Conservation (phyloP, 2,888 invertebrate species). For the Thyatira batis region DNA sequence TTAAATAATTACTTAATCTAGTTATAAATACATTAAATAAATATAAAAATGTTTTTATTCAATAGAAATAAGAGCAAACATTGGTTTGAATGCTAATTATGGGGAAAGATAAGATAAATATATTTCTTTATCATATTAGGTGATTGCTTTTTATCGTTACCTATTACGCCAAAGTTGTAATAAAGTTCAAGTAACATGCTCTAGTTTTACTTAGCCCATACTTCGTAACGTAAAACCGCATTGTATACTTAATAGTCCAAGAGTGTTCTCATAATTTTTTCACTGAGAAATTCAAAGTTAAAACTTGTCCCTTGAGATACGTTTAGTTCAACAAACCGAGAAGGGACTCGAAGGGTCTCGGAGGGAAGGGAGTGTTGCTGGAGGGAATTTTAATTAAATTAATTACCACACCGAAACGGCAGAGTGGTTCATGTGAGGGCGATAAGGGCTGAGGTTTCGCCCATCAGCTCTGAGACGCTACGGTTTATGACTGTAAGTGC, state of each 20-base stretch:
- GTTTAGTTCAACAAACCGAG: slow-evolving; percentile 13
- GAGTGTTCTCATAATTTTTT: slow-evolving; percentile 15
- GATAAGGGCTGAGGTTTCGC: background rate
- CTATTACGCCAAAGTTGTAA: no score
- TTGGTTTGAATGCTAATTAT: no score
- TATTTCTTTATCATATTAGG: no score
- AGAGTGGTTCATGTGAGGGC: slow-evolving; percentile 3
- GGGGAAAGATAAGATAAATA: no score
- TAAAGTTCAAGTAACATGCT: no score
- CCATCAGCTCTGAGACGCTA: background rate
- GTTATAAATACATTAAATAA: no score
- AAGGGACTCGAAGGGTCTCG: slow-evolving; percentile 14
- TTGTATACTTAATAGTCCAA: background rate
- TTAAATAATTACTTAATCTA: no score
- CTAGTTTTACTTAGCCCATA: no score
- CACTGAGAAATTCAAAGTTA: slow-evolving; percentile 19
- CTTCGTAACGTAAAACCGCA: background rate
- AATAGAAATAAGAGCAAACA: no score
- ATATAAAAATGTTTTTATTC: no score
- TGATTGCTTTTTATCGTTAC: no score
- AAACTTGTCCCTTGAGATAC: slow-evolving; percentile 12
- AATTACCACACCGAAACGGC: slow-evolving; percentile 22
- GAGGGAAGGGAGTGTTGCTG: slow-evolving; percentile 26
- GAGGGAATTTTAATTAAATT: slow-evolving; percentile 38
- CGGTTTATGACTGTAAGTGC: background rate